A percentile compares a stretch with the other conserved stretches of the same genome.
Evolutionary conservation across 2,888 invertebrate species (phyloP).

Genomic region (Resseliella maxima): DNA sequence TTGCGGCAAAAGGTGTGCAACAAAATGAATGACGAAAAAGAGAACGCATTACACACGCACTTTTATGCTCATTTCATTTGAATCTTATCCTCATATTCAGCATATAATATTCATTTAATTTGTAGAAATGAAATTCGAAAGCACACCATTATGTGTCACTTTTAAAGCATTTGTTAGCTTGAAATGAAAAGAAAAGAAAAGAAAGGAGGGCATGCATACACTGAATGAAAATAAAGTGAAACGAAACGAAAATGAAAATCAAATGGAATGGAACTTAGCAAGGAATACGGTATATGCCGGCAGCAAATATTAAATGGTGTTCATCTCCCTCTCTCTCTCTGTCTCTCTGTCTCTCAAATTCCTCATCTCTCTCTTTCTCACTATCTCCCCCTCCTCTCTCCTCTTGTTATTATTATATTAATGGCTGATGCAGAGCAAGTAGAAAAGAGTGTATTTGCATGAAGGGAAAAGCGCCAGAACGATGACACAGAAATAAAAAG

Average conservation of each 20-base stretch:
- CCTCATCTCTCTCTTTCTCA: not conserved
- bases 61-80: conserved; percentile 34
- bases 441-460: not conserved
- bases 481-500: not conserved
- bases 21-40: not conserved
- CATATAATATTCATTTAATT: conserved; percentile 28
- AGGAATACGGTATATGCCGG: not conserved
- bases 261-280: not conserved
- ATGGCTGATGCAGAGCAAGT: not conserved
- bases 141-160: not conserved
- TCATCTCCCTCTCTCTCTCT: not conserved
- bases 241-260: conserved; percentile 22
- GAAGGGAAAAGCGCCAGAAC: not conserved
- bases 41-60: not conserved
- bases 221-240: not conserved
- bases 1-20: too few relatives aligned
- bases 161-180: not conserved
- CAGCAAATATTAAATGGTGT: not conserved
- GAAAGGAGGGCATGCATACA: too few relatives aligned
- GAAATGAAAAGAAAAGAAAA: not conserved
- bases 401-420: conserved; percentile 47
- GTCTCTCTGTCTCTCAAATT: too few relatives aligned
- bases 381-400: not conserved
- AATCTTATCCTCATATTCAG: conserved; percentile 21
- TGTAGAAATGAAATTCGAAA: not conserved